Conservation (phyloP, 1,140 invertebrate genomes). For the Drosophila arawakana region DNA sequence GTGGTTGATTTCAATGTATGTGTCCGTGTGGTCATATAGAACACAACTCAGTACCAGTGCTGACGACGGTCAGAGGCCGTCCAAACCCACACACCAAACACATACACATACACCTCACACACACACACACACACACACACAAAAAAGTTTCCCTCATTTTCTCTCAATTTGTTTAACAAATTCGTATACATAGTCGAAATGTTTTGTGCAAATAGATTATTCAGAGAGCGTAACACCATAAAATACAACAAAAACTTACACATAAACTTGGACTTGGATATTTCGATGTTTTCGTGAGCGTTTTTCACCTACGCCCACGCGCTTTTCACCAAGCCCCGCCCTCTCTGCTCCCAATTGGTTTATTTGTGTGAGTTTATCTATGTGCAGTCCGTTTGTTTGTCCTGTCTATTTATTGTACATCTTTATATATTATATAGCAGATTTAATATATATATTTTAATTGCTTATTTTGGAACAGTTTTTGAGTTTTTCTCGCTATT, state of each 20-base stretch:
- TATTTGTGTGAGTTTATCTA: conserved; percentile 31
- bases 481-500: conserved; percentile 46
- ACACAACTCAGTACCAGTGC: conserved; percentile 20
- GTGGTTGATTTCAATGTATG: conserved; percentile 38
- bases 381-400: conserved; percentile 68
- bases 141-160: conserved; percentile 29
- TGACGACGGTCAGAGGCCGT: conserved; percentile 79
- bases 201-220: conserved; percentile 76
- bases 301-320: conserved; percentile 65
- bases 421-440: conserved; percentile 30
- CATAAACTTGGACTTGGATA: conserved; percentile 80
- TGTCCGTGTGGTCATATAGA: conserved; percentile 53
- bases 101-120: background rate
- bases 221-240: conserved; percentile 63
- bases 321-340: conserved; percentile 37
- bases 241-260: conserved; percentile 43
- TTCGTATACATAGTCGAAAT: conserved; percentile 52
- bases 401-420: conserved; percentile 57
- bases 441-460: conserved; percentile 56
- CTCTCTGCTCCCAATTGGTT: background rate
- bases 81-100: conserved; percentile 70
- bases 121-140: conserved; percentile 59
- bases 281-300: conserved; percentile 44
- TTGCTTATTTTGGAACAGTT: conserved; percentile 71
- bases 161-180: conserved; percentile 34